Evolutionary conservation across 1,140 invertebrate species (phyloP).

Genomic region (Zaprionus vittiger): DNA sequence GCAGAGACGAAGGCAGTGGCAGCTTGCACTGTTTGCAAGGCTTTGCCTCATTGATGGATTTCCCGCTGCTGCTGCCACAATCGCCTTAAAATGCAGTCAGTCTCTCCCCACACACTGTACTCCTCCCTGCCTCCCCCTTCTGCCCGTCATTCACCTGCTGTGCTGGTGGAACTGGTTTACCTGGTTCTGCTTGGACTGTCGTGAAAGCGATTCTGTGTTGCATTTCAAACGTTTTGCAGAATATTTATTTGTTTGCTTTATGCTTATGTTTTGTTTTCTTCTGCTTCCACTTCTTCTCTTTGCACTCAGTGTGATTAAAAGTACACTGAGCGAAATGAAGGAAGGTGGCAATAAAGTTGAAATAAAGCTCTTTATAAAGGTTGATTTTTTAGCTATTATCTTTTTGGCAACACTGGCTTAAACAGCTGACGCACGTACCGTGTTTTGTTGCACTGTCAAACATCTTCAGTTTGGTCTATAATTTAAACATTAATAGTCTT

Average conservation of each 20-base stretch:
- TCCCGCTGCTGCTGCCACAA: slow-evolving; percentile 4
- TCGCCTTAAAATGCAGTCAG: slow-evolving; percentile 39
- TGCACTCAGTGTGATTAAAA: slow-evolving; percentile 16
- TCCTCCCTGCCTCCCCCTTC: neutral
- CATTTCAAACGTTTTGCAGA: slow-evolving; percentile 46
- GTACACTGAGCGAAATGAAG: neutral
- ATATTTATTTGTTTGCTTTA: slow-evolving; percentile 27
- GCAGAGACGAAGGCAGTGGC: slow-evolving; percentile 20
- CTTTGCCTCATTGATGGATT: slow-evolving; percentile 59
- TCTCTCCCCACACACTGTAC: neutral
- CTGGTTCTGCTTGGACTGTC: slow-evolving; percentile 43
- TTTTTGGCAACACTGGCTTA: too few species aligned
- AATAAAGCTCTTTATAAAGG: too few species aligned
- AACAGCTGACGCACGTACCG: too few species aligned
- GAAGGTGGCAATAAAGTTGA: too few species aligned
- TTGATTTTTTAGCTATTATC: too few species aligned
- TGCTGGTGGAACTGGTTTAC: slow-evolving; percentile 38
- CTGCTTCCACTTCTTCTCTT: neutral
- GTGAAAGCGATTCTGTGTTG: slow-evolving; percentile 50
- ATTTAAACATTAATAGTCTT: too few species aligned
- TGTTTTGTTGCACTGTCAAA: too few species aligned
- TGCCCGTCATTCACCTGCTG: neutral
- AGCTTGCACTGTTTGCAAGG: slow-evolving; percentile 10
- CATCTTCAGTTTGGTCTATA: too few species aligned
- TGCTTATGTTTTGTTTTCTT: slow-evolving; percentile 14